Base-by-base conservation (phyloP, 92 coral and sea anemone genomes). In the Parazoanthus swiftii region DNA sequence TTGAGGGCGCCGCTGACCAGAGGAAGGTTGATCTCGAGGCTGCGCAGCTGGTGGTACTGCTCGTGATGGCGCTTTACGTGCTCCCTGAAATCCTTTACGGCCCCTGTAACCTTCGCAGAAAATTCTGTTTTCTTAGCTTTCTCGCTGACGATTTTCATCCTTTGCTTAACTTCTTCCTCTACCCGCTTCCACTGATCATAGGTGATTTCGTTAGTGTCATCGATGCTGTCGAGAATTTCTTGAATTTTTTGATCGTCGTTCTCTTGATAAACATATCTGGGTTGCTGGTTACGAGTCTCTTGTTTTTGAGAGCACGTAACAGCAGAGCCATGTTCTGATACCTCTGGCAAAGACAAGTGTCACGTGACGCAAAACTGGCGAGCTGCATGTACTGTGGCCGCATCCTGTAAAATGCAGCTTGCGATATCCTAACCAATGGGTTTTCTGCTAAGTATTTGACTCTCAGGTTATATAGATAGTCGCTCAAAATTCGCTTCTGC, bases 301-400 rank as follows among this genome's bases (percentile, higher is more conserved):
- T 63, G 70, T 65, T 35, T 82, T 81, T 81, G 79, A 90, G 77
- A 35, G 90, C 82, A 76, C 88, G 88, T 36, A 90, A 74, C 37
- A 88, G 82, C 38, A 87, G 93, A 35, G 93, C 89, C 82, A 87
- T 88, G 89, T 90, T 88, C 82, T 90, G 88, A 77, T 90, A 86
- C 75, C 77, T 82, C 76, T 77, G 85, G 37, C 90, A 90, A 50
- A 85, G 92, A 43, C 89, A 89, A 29, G 92, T 85, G 38, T 86
- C 85, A 58, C 87, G 92, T 48, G 92, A 90, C 14, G 92, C 85
- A 51, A 86, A 79, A 43, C 81, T 36, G 43, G 88, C 88, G 26
- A 39, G 83, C 82, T 79, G 81, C 65, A 85, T 77, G 86, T 85
- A 70, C 6, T 67, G 25, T 13, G 92, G 92, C 75, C 92, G 42